phyloP scores from a whole-genome alignment of 1,140 invertebrate species.

The Heliconius hewitsoni region DNA sequence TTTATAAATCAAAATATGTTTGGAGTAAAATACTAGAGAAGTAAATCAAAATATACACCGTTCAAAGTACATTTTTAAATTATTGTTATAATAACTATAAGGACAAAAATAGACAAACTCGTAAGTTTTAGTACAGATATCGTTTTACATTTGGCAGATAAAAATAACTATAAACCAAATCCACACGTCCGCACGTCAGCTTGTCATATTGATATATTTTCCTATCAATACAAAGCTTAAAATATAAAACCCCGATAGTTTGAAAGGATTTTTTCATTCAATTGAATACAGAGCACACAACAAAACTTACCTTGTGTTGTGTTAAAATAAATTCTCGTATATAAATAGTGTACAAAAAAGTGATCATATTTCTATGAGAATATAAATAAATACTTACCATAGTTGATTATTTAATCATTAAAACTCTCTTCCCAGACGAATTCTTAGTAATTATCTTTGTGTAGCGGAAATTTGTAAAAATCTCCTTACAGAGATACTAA shows the following conservation, averaged over 20 bases:
- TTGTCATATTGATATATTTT: conserved; percentile 1
- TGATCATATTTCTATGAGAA: no score
- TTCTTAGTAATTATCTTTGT: no score
- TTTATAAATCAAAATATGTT: no score
- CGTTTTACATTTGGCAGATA: neutral
- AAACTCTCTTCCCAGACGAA: no score
- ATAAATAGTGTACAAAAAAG: no score
- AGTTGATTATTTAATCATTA: no score
- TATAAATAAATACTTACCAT: no score
- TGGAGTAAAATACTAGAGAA: no score
- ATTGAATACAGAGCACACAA: conserved; percentile 8
- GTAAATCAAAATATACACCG: neutral
- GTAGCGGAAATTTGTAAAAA: no score
- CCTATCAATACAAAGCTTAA: neutral
- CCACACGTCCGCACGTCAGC: neutral
- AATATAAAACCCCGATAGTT: neutral
- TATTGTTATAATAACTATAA: neutral
- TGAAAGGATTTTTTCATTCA: neutral
- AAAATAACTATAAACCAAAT: neutral
- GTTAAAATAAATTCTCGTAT: no score
- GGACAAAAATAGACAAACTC: neutral
- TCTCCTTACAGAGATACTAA: no score
- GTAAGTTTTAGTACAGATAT: neutral
- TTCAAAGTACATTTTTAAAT: no score
- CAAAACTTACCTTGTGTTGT: neutral